Conservation (phyloP, 2,797 vertebrate genomes). For the Prionace glauca region DNA sequence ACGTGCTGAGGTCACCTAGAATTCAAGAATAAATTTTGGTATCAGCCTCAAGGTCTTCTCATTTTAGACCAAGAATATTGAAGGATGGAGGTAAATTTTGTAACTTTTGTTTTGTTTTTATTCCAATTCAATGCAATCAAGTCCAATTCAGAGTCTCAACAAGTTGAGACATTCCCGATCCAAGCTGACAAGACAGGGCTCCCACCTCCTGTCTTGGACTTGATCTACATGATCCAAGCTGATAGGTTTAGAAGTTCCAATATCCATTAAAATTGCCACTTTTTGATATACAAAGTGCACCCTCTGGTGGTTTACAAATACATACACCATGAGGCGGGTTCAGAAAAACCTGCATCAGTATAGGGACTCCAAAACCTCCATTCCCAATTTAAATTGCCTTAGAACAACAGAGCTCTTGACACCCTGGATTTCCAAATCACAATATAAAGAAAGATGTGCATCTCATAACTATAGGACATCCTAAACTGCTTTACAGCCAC, state of each 20-base stretch:
- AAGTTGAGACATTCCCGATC: too few relatives aligned
- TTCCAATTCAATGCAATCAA: too few relatives aligned
- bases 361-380: not conserved
- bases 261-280: not conserved
- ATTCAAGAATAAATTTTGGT: not conserved
- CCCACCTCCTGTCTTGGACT: too few relatives aligned
- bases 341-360: not conserved
- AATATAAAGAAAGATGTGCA: not conserved
- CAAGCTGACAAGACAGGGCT: too few relatives aligned
- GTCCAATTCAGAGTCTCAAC: too few relatives aligned
- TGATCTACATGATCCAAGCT: too few relatives aligned
- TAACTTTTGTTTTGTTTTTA: not conserved
- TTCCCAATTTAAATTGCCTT: not conserved
- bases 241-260: not conserved
- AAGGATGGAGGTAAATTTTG: not conserved
- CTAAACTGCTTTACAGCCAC: not conserved
- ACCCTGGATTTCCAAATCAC: not conserved
- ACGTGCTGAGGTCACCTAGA: not conserved
- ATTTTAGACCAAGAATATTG: not conserved
- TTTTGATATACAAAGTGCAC: not conserved
- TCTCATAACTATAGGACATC: not conserved
- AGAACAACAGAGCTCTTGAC: not conserved
- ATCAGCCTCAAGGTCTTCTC: not conserved
- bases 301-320: conserved; percentile 5
- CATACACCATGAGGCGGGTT: not conserved